A percentile compares a stretch with the other conserved stretches of the same genome.
Evolutionary conservation across 2,888 invertebrate genomes (phyloP).

Genomic region (Pheosia gnoma): DNA sequence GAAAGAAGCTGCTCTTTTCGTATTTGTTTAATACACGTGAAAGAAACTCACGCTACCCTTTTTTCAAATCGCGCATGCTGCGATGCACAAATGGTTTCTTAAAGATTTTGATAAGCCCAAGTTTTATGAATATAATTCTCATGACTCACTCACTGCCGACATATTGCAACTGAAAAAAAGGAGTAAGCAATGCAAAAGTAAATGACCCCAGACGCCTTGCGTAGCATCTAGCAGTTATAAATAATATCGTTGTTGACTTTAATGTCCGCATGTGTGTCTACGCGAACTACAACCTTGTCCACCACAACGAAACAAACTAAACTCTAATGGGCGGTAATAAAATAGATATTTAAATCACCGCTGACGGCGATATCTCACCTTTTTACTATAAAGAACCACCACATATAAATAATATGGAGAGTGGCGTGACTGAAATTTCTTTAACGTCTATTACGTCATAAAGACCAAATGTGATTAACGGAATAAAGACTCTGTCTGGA

Average conservation of each 20-base stretch:
- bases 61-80: too few relatives aligned
- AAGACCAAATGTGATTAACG: constrained; percentile 39
- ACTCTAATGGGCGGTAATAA: constrained; percentile 44
- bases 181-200: constrained; percentile 59
- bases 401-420: constrained; percentile 62
- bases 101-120: background rate
- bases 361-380: constrained; percentile 36
- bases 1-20: too few relatives aligned
- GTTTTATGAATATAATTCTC: constrained; percentile 24
- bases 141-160: constrained; percentile 37
- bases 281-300: constrained; percentile 30
- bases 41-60: too few relatives aligned
- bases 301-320: constrained; percentile 33
- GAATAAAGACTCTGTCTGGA: constrained; percentile 58
- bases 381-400: constrained; percentile 50
- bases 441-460: constrained; percentile 59
- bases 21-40: too few relatives aligned
- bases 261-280: constrained; percentile 45
- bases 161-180: constrained; percentile 58
- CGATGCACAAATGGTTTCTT: background rate
- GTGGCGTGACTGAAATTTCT: constrained; percentile 75
- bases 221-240: constrained; percentile 68
- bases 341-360: constrained; percentile 47
- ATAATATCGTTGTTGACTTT: constrained; percentile 69
- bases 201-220: constrained; percentile 74